A percentile compares a stretch with the other conserved stretches of the same genome.
Evolutionary conservation across 2,113 vertebrate species (phyloP).

Genomic region (Melanotaenia duboulayi): DNA sequence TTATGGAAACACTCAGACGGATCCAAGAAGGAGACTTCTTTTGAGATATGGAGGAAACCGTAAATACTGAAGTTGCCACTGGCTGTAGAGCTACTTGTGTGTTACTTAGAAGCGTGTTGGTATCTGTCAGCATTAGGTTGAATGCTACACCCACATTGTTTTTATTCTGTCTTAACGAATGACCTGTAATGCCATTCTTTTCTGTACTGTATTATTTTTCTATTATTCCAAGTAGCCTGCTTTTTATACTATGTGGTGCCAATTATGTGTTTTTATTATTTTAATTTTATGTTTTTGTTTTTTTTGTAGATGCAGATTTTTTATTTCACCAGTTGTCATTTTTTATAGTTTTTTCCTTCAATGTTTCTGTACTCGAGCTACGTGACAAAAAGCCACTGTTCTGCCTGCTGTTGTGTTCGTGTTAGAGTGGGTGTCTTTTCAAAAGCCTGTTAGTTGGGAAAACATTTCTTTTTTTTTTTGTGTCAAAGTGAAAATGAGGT

Average conservation of each 20-base stretch:
- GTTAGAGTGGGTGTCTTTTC: constrained; percentile 23
- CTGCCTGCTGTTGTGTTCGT: constrained; percentile 51
- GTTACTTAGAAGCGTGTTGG: not conserved
- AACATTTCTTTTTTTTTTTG: constrained; percentile 21
- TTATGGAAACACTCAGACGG: constrained; percentile 3
- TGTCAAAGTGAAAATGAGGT: constrained; percentile 68
- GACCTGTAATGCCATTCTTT: constrained; percentile 14
- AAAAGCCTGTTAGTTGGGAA: constrained; percentile 38
- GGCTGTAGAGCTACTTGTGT: not conserved
- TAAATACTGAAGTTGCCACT: constrained; percentile 3
- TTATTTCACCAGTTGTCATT: constrained; percentile 6
- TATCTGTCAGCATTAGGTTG: not conserved
- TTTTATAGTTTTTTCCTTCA: constrained; percentile 26
- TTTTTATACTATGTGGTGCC: constrained; percentile 60
- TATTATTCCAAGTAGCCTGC: constrained; percentile 21
- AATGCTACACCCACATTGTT: constrained; percentile 27
- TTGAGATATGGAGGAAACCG: not conserved
- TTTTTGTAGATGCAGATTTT: constrained; percentile 19
- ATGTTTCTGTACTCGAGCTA: constrained; percentile 35
- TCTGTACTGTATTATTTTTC: constrained; percentile 31
- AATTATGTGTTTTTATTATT: constrained; percentile 38
- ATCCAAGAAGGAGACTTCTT: not conserved
- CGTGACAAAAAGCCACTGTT: constrained; percentile 30
- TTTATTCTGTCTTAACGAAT: constrained; percentile 6
- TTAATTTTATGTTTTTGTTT: constrained; percentile 6